Evolutionary conservation across 2,113 vertebrate genomes (phyloP), one percentile per base, ranked within the genome.

Genomic region (Notarius lentiginosus): DNA sequence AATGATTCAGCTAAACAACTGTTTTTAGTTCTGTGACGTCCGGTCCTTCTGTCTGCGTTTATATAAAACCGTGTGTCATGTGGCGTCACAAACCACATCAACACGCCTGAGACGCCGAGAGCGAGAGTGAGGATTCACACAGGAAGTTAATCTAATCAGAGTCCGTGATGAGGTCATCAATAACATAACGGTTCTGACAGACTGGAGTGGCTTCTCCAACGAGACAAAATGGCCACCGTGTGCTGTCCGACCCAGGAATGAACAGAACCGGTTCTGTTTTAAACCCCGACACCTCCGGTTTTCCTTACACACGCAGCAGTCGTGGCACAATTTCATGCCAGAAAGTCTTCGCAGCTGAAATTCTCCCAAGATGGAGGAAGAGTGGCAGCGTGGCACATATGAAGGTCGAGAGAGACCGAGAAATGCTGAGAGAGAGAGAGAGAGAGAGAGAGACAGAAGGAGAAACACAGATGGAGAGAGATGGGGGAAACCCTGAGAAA

Each of bases 301-400:
- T 15, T 55, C 6, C 12, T 14, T n/a, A 12, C 75, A 49, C 7
- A 20, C 34, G 41, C 30, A 72, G 65, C 49, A 76, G 73, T 11
- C 47, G 53, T 27, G 75, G 75, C 24, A 7, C 75, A 77, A n/a
- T 24, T 77, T 53, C 49, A n/a, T 77, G 75, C 49, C 49, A 77
- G 53, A 77, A 77, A 77, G 75, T 77, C 22, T 49, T 77, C 7
- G 22, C 75, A 77, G 75, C 49, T n/a, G 49, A 55, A 77, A n/a
- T 27, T 49, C 49, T 53, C 49, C 49, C 75, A 77, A 53, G 49
- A 77, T 77, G 75, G 75, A 77, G 75, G 75, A 77, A 53, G 24
- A 24, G 49, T 55, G 75, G 49, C 75, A 77, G 49, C 5, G 49
- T n/a, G 49, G 47, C 75, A 77, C 47, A 53, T 27, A 77, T 15